Percentiles rank a stretch among this genome's conserved stretches.
phyloP scores from a whole-genome alignment of 1,140 invertebrate genomes.

The Lordiphosa mommai region DNA sequence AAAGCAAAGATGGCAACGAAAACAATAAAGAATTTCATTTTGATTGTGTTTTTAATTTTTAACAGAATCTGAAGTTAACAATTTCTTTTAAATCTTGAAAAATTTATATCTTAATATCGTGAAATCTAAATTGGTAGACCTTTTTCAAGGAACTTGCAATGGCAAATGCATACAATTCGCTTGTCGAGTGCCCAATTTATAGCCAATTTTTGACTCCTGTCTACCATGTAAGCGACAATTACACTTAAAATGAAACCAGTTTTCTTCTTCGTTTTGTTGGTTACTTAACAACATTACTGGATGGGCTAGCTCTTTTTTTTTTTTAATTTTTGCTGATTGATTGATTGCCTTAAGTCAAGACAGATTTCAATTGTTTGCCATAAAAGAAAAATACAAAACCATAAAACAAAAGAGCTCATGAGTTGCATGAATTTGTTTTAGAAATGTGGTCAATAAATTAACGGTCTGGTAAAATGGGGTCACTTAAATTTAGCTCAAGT shows the following conservation, averaged over 20 bases:
- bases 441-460: slow-evolving; percentile 34
- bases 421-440: slow-evolving; percentile 33
- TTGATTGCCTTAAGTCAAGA: slow-evolving; percentile 46
- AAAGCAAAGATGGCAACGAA: no score
- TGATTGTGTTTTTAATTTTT: no score
- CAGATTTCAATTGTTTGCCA: slow-evolving; percentile 42
- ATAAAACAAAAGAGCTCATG: slow-evolving; percentile 27
- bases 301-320: slow-evolving; percentile 5
- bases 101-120: no score
- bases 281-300: slow-evolving; percentile 33
- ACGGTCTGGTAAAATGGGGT: slow-evolving; percentile 37
- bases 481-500: slow-evolving; percentile 52
- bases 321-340: slow-evolving; percentile 35
- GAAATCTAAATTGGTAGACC: no score
- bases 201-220: slow-evolving; percentile 7
- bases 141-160: slow-evolving; percentile 49
- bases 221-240: slow-evolving; percentile 13
- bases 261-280: slow-evolving; percentile 35
- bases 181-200: slow-evolving; percentile 56
- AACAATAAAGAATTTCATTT: no score
- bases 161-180: slow-evolving; percentile 55
- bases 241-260: slow-evolving; percentile 25
- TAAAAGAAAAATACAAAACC: slow-evolving; percentile 37
- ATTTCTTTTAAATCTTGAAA: no score
- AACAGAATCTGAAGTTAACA: no score